Conservation (phyloP, 1,140 invertebrate species). For the Agrilus planipennis region DNA sequence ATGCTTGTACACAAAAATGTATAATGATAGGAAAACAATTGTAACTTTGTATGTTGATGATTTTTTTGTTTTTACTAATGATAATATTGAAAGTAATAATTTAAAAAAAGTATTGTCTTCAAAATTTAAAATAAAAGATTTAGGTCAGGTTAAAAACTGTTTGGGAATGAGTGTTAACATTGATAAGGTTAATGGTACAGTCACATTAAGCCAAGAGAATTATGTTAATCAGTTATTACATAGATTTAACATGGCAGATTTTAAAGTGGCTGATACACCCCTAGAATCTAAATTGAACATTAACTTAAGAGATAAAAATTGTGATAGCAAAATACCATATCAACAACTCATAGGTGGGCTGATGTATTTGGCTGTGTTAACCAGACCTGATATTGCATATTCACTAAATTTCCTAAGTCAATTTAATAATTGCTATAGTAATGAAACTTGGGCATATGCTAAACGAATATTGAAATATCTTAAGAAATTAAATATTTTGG, state of each 20-base stretch:
- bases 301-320: slow-evolving; percentile 5
- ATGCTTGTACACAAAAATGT: slow-evolving; percentile 9
- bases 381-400: no score
- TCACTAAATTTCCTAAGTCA: no score
- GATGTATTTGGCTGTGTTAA: no score
- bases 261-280: slow-evolving; percentile 14
- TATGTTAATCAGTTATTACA: slow-evolving; percentile 16
- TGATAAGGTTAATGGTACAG: no score
- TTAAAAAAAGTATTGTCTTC: slow-evolving; percentile 12
- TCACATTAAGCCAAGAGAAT: no score
- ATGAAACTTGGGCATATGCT: no score
- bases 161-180: slow-evolving; percentile 18
- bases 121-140: slow-evolving; percentile 22
- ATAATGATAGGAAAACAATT: no score
- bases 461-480: no score
- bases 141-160: slow-evolving; percentile 20
- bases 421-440: no score
- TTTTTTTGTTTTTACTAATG: slow-evolving; percentile 12
- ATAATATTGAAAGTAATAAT: slow-evolving; percentile 7
- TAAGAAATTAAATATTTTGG: no score
- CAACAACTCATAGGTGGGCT: no score
- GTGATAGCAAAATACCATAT: slow-evolving; percentile 1
- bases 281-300: slow-evolving; percentile 13
- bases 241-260: slow-evolving; percentile 14
- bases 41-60: slow-evolving; percentile 10